phyloP scores from a whole-genome alignment of 2,797 vertebrate species.

The Smutsia gigantea region DNA sequence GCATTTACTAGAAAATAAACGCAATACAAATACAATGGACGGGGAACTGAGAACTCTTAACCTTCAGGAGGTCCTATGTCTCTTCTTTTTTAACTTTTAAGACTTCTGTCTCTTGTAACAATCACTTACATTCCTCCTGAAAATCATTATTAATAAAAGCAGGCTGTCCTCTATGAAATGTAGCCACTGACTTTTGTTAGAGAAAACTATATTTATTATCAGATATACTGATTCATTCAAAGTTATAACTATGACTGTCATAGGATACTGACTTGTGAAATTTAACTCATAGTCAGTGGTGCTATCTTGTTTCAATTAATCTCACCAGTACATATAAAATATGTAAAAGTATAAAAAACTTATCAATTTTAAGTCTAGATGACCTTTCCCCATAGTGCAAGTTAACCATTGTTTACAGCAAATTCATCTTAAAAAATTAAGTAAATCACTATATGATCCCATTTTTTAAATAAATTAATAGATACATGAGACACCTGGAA shows the following conservation, averaged over 20 bases:
- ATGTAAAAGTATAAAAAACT: neutral
- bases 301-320: neutral
- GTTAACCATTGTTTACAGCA: neutral
- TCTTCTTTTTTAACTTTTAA: neutral
- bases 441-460: neutral
- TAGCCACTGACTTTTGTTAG: neutral
- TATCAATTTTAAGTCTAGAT: neutral
- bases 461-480: neutral
- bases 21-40: neutral
- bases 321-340: neutral
- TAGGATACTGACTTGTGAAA: neutral
- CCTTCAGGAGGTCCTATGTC: rapidly evolving
- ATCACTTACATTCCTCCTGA: neutral
- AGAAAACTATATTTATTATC: constrained; percentile 4
- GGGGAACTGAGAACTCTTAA: neutral
- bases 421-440: constrained; percentile 3
- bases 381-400: neutral
- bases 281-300: neutral
- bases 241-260: neutral
- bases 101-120: neutral
- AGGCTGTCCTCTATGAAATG: neutral
- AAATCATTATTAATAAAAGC: neutral
- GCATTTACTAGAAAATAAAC: neutral
- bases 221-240: neutral
- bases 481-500: neutral